Evolutionary conservation across 2,888 invertebrate species (phyloP).

Genomic region (Yponomeuta cagnagella): DNA sequence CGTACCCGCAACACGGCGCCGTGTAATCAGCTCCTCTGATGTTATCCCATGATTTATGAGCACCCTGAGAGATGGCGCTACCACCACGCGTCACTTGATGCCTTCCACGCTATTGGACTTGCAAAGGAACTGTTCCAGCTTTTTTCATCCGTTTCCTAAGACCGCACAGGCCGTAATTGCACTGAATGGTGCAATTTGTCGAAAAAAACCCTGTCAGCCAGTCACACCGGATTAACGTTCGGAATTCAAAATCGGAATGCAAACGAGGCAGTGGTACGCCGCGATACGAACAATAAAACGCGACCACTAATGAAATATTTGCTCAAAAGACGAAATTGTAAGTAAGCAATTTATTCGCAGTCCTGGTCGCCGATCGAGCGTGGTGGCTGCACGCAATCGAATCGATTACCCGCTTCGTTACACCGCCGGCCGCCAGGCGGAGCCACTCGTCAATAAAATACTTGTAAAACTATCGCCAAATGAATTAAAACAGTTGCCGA

Average conservation of each 20-base stretch:
- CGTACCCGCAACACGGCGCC: conserved; percentile 63
- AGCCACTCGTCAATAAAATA: conserved; percentile 73
- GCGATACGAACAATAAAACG: conserved; percentile 35
- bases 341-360: conserved; percentile 34
- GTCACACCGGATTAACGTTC: conserved; percentile 7
- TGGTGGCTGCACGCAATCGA: conserved; percentile 62
- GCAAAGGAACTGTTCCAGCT: conserved; percentile 18
- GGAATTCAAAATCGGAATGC: conserved; percentile 17
- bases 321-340: conserved; percentile 38
- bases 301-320: conserved; percentile 39
- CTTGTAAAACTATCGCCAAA: conserved; percentile 75
- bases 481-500: conserved; percentile 74
- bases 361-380: conserved; percentile 49
- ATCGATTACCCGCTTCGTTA: conserved; percentile 71
- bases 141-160: conserved; percentile 18
- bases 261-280: conserved; percentile 20
- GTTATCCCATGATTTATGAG: conserved; percentile 73
- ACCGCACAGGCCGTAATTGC: conserved; percentile 28
- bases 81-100: conserved; percentile 63
- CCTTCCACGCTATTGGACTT: conserved; percentile 32
- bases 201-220: not conserved
- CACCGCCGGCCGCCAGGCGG: conserved; percentile 61
- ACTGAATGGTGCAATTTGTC: not conserved
- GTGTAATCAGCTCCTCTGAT: conserved; percentile 73
- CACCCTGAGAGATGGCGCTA: conserved; percentile 67